Base-by-base conservation (phyloP, 2,888 invertebrate genomes). In the Oithona nana region DNA sequence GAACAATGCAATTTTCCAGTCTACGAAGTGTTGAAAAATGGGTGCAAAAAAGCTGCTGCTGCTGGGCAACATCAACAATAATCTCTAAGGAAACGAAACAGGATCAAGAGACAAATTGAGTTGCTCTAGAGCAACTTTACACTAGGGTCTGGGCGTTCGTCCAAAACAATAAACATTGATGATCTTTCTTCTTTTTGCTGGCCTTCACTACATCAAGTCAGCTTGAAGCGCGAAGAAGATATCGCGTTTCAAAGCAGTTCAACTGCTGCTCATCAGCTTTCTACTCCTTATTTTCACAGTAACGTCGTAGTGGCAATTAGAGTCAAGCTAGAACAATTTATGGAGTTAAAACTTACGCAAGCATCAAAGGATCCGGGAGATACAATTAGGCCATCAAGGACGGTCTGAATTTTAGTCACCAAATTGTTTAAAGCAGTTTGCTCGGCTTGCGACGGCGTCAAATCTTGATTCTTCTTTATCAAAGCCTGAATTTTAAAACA, bases 281-380 rank as follows among this genome's bases (percentile, higher is more conserved):
- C n/a, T n/a, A n/a, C n/a, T n/a, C n/a, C n/a, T n/a, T n/a, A n/a
- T n/a, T n/a, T n/a, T n/a, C n/a, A n/a, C n/a, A n/a, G n/a, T n/a
- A n/a, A n/a, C n/a, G n/a, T n/a, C n/a, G n/a, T n/a, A n/a, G n/a
- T n/a, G n/a, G n/a, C n/a, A n/a, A n/a, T n/a, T n/a, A n/a, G n/a
- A n/a, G n/a, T n/a, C n/a, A n/a, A n/a, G n/a, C n/a, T n/a, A n/a
- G n/a, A n/a, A n/a, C n/a, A n/a, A n/a, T n/a, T n/a, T n/a, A n/a
- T n/a, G 1, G 29, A 13, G 8, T 1, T 24, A 54, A 16, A 20
- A 83, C 88, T 82, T 78, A 94, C 94, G 73, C 94, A 95, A 66
- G 93, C 90, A 71, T 88, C 90, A 71, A 95, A 93, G 65, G 83
- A 84, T 29, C 89, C 92, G 0, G 95, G 94, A 0, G 92, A 87